Evolutionary conservation across 2,888 invertebrate genomes (phyloP), one percentile per base, ranked within the genome.

Genomic region (Cantharis nigra): DNA sequence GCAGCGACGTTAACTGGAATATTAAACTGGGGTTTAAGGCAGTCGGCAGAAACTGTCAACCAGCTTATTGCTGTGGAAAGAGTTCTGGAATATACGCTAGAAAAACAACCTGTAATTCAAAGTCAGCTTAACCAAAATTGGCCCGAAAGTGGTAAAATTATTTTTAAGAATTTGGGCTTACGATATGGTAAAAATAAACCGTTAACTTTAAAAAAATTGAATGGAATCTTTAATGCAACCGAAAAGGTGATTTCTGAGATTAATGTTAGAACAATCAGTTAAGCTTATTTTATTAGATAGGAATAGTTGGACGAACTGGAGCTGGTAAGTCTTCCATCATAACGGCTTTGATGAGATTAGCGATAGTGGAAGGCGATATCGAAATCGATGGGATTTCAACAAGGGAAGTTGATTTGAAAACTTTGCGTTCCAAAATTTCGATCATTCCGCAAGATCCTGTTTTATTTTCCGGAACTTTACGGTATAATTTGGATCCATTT

Each of bases 1-100:
- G 90, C 91, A 72, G 91, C 91, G 82, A 90, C 89, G 9, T 85
- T 93, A 80, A 92, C 92, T 3, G 90, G 91, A 20, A 90, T 94
- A 89, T 88, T 92, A 2, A 92, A 92, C 84, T 97, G 96, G 93
- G 96, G 95, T 0, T 94, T 96, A 85, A 90, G 96, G 49, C 96
- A 96, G 89, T 91, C 95, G 78, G 95, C 96, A 0, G 96, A 97
- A 89, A 92, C 94, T 74, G 90, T 93, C 9, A 95, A 94, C 77
- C 94, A 94, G 83, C 91, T 95, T 86, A 94, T 93, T 85, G 93
- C 94, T 3, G 97, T 97, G 0, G 97, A 97, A 89, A 90, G 97
- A 81, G 93, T 97, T 0, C 87, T 96, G 10, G 95, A 97, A 85
- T 97, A 97, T 87, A 92, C 93, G 0, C 89, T 90, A 0, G 93